Evolutionary conservation across 2,797 vertebrate species (phyloP), one percentile per base, ranked within the genome.

Genomic region (Sebastiscus albofasciatus): DNA sequence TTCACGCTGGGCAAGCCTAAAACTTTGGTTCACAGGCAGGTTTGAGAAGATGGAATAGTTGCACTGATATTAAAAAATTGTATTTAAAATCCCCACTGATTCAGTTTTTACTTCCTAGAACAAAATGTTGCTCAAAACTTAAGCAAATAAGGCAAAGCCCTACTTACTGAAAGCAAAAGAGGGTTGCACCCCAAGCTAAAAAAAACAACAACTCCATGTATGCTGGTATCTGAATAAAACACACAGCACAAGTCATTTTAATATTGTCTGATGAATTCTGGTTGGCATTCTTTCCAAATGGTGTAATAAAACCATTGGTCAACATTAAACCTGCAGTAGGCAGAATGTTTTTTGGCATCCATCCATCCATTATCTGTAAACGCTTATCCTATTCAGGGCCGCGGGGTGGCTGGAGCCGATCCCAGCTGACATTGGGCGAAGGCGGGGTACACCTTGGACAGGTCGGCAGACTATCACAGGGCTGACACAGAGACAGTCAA

Each of bases 1-100:
- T 85, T 90, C 79, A 85, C 7, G 11, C 62, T 70, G 66, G 18
- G 42, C 29, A 74, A 84, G 49, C 20, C 71, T 55, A 31, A 85
- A 88, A 85, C 61, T 92, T 87, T 76, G 33, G 29, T 56, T 82
- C 16, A 54, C 34, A 69, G 8, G 46, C 22, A 55, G 16, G 2
- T 67, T 26, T 62, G 29, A 54, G 22, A n/a, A 22, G 12, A 14
- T 62, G 16, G 20, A 36, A 49, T 56, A 18, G 24, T 27, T 24
- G 1, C 1, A 39, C 0, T 69, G 13, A 65, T 42, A n/a, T 4
- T 52, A 9, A 80, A 61, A 67, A 71, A 42, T 4, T 2, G 33
- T 20, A 36, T 55, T 79, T 39, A 39, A 60, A 46, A 24, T 33
- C 7, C 4, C 1, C 29, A 14, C 4, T 59, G 14, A 42, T 26